Percentiles rank a stretch among this genome's conserved stretches.
Evolutionary conservation across 1,140 invertebrate genomes (phyloP).

Genomic region (Drosophila pandora): DNA sequence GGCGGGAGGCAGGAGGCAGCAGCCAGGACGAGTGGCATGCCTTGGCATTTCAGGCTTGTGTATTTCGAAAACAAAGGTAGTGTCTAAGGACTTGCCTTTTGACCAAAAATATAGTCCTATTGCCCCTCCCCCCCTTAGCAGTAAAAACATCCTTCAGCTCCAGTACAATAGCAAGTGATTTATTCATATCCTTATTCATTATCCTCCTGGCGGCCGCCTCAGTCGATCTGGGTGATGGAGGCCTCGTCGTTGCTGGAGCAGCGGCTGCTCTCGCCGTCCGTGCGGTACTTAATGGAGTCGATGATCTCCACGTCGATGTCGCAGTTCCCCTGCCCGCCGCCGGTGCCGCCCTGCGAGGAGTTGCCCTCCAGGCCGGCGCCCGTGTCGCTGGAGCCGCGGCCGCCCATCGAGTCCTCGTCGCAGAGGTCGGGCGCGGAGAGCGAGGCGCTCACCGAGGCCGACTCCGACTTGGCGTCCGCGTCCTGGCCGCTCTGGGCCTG

Average conservation of each 20-base stretch:
- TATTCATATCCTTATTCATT: background rate
- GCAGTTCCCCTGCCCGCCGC: conserved; percentile 60
- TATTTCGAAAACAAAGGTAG: background rate
- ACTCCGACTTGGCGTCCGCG: conserved; percentile 76
- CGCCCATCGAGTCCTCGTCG: conserved; percentile 75
- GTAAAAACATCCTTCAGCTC: background rate
- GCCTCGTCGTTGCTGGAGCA: conserved; percentile 81
- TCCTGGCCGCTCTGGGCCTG: conserved; percentile 42
- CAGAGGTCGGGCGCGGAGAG: conserved; percentile 62
- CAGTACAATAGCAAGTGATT: background rate
- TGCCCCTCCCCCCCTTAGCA: background rate
- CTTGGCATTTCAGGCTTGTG: background rate
- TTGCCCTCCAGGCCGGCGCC: conserved; percentile 10
- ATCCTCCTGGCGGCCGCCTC: background rate
- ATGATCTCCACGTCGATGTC: conserved; percentile 83
- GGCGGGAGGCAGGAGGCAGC: background rate
- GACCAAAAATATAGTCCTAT: background rate
- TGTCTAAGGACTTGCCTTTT: background rate
- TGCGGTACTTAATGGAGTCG: conserved; percentile 80
- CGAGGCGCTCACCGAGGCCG: conserved; percentile 58
- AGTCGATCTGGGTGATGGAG: conserved; percentile 79
- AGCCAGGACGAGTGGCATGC: background rate
- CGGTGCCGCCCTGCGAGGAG: background rate
- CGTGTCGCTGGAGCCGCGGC: conserved; percentile 61
- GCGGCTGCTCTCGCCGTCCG: conserved; percentile 75